Conservation (phyloP, 2,113 vertebrate genomes). For the Istiophorus platypterus region DNA sequence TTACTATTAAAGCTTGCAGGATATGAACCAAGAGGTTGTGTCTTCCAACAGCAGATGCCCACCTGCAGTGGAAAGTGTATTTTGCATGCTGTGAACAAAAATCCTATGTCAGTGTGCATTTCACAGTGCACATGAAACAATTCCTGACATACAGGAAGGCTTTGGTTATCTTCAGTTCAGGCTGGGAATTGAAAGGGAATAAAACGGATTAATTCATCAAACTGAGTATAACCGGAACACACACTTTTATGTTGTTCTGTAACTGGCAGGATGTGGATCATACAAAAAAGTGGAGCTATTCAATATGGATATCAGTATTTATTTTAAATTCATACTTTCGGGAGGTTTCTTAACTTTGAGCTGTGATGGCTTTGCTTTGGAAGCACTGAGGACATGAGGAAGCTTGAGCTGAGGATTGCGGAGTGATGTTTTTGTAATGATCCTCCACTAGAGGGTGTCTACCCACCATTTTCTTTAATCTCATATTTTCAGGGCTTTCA, state of each 20-base stretch:
- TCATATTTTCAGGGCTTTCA: constrained; percentile 6
- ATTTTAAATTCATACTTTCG: constrained; percentile 29
- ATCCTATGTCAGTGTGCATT: background rate
- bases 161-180: constrained; percentile 14
- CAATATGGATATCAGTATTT: constrained; percentile 28
- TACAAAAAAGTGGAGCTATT: constrained; percentile 38
- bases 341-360: constrained; percentile 21
- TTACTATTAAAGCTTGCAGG: constrained; percentile 66
- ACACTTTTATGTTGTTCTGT: constrained; percentile 18
- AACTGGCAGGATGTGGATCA: constrained; percentile 16
- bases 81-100: background rate
- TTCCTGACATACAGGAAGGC: background rate
- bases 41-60: constrained; percentile 38
- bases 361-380: constrained; percentile 34
- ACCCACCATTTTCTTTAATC: constrained; percentile 62
- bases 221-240: constrained; percentile 40
- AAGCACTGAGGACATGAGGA: constrained; percentile 24
- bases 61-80: background rate
- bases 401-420: constrained; percentile 13
- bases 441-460: constrained; percentile 81
- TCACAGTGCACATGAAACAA: constrained; percentile 22
- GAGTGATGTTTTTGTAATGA: constrained; percentile 51
- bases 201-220: constrained; percentile 66
- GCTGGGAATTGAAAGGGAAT: constrained; percentile 19
- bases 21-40: constrained; percentile 30